Conservation (phyloP, 2,113 vertebrate genomes). For the Mohoua ochrocephala region DNA sequence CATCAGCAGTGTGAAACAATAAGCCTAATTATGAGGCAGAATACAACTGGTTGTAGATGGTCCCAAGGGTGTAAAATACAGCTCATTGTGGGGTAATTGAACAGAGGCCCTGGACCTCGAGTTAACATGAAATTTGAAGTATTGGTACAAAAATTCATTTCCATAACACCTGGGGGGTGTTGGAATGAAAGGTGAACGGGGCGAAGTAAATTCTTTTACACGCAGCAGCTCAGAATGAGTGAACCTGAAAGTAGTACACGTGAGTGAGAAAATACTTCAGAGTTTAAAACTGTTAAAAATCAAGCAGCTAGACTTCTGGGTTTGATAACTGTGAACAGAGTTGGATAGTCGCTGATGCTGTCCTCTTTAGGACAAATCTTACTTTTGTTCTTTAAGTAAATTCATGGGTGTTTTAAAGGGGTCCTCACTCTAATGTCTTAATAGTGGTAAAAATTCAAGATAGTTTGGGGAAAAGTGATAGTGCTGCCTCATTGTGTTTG, state of each 20-base stretch:
- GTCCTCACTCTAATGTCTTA: background rate
- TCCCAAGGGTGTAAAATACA: background rate
- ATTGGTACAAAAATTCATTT: background rate
- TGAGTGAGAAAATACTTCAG: background rate
- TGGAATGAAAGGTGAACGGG: background rate
- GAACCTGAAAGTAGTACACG: background rate
- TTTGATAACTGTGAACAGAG: background rate
- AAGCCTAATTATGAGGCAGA: background rate
- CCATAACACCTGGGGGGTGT: rapidly evolving
- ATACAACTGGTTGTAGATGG: background rate
- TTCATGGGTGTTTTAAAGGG: background rate
- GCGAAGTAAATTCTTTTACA: background rate
- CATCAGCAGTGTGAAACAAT: background rate
- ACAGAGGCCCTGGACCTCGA: background rate
- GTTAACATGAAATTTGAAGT: background rate
- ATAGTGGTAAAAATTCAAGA: background rate
- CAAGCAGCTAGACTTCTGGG: background rate
- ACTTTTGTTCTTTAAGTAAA: background rate
- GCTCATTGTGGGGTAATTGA: background rate
- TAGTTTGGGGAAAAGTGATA: background rate
- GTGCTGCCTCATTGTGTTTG: background rate
- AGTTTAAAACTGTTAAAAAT: background rate
- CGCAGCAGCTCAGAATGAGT: background rate
- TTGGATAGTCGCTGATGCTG: background rate
- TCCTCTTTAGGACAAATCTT: background rate